Evolutionary conservation across 2,113 vertebrate genomes (phyloP).

Genomic region (Leucopternis melanops): DNA sequence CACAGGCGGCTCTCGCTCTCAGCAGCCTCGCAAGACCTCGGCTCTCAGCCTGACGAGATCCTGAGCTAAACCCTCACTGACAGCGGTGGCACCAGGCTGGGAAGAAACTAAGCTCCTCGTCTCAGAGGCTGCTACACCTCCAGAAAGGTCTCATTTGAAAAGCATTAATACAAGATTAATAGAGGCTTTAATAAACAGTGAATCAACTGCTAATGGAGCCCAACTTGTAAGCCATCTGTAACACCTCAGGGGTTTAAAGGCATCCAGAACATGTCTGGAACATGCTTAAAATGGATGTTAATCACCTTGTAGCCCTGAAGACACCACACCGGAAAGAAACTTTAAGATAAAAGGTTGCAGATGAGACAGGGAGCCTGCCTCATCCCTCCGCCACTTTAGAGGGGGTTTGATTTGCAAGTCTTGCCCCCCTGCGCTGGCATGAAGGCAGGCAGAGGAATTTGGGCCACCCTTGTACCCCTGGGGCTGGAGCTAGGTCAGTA

Average conservation of each 20-base stretch:
- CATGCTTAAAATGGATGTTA: not conserved
- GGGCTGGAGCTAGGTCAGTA: not conserved
- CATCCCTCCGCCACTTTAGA: rapidly evolving
- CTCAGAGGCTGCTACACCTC: not conserved
- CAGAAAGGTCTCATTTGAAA: not conserved
- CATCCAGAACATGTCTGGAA: not conserved
- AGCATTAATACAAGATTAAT: slow-evolving; percentile 3
- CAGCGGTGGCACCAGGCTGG: not conserved
- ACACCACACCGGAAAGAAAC: not conserved
- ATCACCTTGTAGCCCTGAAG: not conserved
- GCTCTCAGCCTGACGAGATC: not conserved
- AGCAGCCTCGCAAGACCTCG: not conserved
- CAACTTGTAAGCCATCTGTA: not conserved
- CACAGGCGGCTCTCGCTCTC: rapidly evolving
- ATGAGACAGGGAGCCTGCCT: not conserved
- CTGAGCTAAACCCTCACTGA: not conserved
- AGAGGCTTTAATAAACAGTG: not conserved
- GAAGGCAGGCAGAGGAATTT: not conserved
- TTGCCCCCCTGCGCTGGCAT: rapidly evolving
- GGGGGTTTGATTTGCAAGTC: no score
- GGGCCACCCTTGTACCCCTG: not conserved
- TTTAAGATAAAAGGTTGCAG: not conserved
- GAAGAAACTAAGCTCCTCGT: not conserved
- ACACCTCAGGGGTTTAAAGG: not conserved
- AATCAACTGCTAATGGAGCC: not conserved